Base-by-base conservation (phyloP, 2,113 vertebrate genomes). In the Theropithecus gelada region DNA sequence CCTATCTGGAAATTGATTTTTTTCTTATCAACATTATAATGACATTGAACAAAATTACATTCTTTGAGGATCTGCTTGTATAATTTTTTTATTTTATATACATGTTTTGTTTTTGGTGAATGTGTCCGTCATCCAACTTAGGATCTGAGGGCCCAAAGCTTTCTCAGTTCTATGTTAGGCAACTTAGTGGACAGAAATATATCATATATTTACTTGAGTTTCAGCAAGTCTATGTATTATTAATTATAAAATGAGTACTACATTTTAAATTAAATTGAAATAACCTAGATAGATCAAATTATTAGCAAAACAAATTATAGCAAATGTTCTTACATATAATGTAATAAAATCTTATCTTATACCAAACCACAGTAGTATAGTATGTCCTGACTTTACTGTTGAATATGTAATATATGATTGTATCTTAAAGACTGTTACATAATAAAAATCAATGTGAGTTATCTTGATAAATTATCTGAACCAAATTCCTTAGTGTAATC, bases 381-480 rank as follows among this genome's bases (percentile, higher is more conserved):
- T 64, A 64, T 64, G 30, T 64, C 61, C 8, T 52, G 48, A 76
- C 14, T 64, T 73, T 80, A 25, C 25, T 43, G 16, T 52, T 40
- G 30, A 6, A 81, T 89, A 66, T 9, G 76, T 66, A 76, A 64
- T n/a, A 66, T 45, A 43, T 6, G 0, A 6, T 32, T 57, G 2
- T 4, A 59, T 55, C 61, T 88, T 27, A 76, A 85, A 59, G 43
- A 57, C 35, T 22, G 1, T 45, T 88, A 3, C 14, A 35, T 92
- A 79, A 88, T 64, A 25, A 94, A 91, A 91, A 79, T 84, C 20
- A 90, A 11, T 40, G 25, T 38, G 18, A 81, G 1, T 81, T 94
- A 70, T 82, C 94, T 61, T 96, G 55, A 84, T 61, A 90, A 75
- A 55, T 86, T 48, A 70, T 9, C 38, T 91, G 38, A 96, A 75